These are phyloP conservation scores for Peromyscus melanophrys DNA, from an alignment of 2,797 vertebrate genomes.

Conservation along the genomic window DNA sequence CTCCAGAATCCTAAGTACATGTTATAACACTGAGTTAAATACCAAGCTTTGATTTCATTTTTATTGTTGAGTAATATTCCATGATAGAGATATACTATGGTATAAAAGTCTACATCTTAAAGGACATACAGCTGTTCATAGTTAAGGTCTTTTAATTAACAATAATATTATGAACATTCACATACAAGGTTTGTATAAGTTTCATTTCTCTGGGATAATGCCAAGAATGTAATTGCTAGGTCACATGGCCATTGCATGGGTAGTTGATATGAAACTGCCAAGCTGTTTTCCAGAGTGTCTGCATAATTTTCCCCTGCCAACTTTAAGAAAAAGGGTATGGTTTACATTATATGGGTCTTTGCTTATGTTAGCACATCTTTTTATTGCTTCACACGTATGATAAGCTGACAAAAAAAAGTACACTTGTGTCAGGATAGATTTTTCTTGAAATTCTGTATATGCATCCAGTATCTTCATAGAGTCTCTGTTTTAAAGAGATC, in stretches of 20 bases:
- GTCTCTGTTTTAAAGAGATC: constrained; percentile 22
- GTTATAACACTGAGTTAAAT: not conserved
- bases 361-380: constrained; percentile 39
- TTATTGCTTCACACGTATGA: constrained; percentile 45
- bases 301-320: not conserved
- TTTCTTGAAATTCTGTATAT: constrained; percentile 54
- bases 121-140: not conserved
- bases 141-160: not conserved
- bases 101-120: not conserved
- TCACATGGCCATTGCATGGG: constrained; percentile 10
- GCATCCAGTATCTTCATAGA: constrained; percentile 41
- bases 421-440: not conserved
- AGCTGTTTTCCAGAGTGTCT: constrained; percentile 37
- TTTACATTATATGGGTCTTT: constrained; percentile 40
- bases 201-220: constrained; percentile 46
- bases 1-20: not conserved
- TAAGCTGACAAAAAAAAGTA: constrained; percentile 43
- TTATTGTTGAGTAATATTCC: constrained; percentile 17
- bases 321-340: constrained; percentile 40
- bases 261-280: constrained; percentile 52
- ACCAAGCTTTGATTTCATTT: not conserved
- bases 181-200: not conserved
- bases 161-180: not conserved
- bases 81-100: not conserved
- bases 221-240: not conserved